Conservation (phyloP, 2,888 invertebrate genomes). For the Alsophila aescularia region DNA sequence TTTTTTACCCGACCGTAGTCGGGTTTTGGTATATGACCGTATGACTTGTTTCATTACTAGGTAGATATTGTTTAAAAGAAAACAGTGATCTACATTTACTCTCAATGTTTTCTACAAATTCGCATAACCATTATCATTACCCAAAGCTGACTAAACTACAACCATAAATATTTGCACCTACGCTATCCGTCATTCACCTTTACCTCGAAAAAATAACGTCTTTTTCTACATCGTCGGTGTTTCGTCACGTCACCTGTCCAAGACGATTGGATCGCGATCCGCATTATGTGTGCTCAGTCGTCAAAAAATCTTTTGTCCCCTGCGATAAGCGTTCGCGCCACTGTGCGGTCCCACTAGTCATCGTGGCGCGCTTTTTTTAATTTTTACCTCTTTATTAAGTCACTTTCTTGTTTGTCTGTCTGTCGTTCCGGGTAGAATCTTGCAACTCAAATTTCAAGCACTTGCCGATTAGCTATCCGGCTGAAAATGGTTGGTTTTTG, state of each 20-base stretch:
- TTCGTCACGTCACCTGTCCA: constrained; percentile 75
- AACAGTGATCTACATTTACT: too few relatives aligned
- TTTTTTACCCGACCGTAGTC: too few relatives aligned
- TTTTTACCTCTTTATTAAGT: constrained; percentile 29
- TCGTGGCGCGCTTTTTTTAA: constrained; percentile 45
- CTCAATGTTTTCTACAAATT: too few relatives aligned
- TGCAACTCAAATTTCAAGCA: too few relatives aligned
- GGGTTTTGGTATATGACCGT: too few relatives aligned
- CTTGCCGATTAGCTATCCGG: too few relatives aligned
- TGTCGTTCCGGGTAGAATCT: too few relatives aligned
- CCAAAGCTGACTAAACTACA: background rate
- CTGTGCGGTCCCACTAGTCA: constrained; percentile 43
- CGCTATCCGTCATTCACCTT: constrained; percentile 10
- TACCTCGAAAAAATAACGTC: constrained; percentile 28
- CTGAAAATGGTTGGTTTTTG: too few relatives aligned
- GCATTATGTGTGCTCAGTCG: constrained; percentile 78
- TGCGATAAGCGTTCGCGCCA: constrained; percentile 60
- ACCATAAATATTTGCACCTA: constrained; percentile 6
- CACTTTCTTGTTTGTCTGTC: too few relatives aligned
- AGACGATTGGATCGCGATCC: constrained; percentile 61
- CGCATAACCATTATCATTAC: too few relatives aligned
- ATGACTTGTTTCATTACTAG: too few relatives aligned
- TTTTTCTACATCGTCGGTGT: constrained; percentile 45
- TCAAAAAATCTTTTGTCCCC: constrained; percentile 75
- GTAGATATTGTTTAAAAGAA: too few relatives aligned